phyloP scores from a whole-genome alignment of 2,797 vertebrate species.

The Rhinogobio ventralis region DNA sequence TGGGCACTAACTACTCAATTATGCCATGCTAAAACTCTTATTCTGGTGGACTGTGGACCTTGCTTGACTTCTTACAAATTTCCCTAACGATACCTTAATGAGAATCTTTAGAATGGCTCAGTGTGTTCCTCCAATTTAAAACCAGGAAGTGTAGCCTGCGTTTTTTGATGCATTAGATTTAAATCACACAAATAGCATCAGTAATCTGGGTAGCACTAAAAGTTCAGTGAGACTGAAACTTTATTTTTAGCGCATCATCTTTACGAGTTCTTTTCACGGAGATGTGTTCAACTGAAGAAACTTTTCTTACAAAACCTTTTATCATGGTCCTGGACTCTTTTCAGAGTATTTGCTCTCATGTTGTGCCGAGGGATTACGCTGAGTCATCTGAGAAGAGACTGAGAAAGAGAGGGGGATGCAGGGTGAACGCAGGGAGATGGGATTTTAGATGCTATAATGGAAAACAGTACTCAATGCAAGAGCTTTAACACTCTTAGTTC shows the following conservation, averaged over 20 bases:
- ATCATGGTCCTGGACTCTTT: conserved; percentile 50
- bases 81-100: conserved; percentile 45
- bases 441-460: conserved; percentile 27
- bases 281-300: conserved; percentile 18
- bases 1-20: conserved; percentile 48
- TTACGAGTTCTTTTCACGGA: conserved; percentile 12
- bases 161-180: conserved; percentile 23
- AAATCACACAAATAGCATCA: conserved; percentile 25
- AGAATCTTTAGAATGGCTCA: conserved; percentile 43
- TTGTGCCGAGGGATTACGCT: conserved; percentile 54
- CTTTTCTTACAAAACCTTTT: conserved; percentile 55
- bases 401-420: neutral
- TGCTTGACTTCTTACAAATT: conserved; percentile 44
- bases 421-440: neutral
- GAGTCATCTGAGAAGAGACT: conserved; percentile 45
- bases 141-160: conserved; percentile 14
- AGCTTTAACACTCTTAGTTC: neutral
- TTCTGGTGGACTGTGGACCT: conserved; percentile 37
- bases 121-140: conserved; percentile 24
- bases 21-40: conserved; percentile 43
- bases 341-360: conserved; percentile 48
- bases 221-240: conserved; percentile 33
- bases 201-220: conserved; percentile 33
- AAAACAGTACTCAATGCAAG: conserved; percentile 3
- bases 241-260: conserved; percentile 52